Conservation (phyloP, 1,140 invertebrate species). For the Brachionus calyciflorus region DNA sequence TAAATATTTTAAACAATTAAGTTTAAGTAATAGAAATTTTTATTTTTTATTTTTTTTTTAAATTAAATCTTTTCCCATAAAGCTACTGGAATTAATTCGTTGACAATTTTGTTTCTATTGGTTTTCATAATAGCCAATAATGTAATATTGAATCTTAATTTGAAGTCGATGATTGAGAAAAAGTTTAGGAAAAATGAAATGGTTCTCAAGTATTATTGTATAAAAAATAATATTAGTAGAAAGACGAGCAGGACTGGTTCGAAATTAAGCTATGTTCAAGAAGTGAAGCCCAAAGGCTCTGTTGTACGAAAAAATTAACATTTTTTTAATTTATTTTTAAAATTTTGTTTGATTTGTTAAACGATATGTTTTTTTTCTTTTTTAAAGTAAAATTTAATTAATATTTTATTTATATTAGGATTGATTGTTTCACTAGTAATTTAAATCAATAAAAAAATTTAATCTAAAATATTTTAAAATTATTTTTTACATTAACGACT, state of each 20-base stretch:
- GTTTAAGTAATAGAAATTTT: too few species aligned
- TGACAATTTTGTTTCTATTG: neutral
- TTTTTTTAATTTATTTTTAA: neutral
- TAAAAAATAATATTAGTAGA: neutral
- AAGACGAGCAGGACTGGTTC: neutral
- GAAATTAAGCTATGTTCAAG: neutral
- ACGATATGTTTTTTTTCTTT: too few species aligned
- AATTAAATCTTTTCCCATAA: neutral
- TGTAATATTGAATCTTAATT: neutral
- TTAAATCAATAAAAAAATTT: too few species aligned
- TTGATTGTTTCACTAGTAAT: too few species aligned
- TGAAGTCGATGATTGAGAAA: neutral
- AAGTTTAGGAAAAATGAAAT: conserved; percentile 13
- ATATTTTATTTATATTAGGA: too few species aligned
- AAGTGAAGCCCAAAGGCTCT: neutral
- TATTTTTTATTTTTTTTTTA: too few species aligned
- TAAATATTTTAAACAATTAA: too few species aligned
- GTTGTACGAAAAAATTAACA: neutral
- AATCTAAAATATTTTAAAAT: too few species aligned
- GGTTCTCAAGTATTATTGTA: neutral
- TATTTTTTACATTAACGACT: too few species aligned
- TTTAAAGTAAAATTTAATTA: too few species aligned
- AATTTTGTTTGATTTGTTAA: too few species aligned
- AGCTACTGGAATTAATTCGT: neutral
- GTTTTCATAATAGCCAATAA: neutral